These are phyloP conservation scores for Drosophila pandora DNA, from an alignment of 1,140 invertebrate species.

Conservation along the genomic window DNA sequence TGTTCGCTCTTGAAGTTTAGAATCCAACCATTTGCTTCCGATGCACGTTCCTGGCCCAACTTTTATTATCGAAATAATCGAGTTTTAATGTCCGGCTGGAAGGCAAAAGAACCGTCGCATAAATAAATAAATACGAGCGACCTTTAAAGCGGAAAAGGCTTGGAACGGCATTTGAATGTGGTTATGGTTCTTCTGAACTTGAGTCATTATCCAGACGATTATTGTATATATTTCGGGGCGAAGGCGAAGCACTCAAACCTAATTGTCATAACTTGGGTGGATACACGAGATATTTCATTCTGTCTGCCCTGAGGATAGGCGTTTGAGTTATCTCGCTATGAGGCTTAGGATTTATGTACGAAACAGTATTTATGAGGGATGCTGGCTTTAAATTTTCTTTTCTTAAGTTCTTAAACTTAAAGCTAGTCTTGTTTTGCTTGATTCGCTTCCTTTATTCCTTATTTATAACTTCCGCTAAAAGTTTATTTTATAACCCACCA, in stretches of 20 bases:
- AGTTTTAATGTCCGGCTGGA: conserved; percentile 63
- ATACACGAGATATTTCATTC: conserved; percentile 42
- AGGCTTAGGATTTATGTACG: background rate
- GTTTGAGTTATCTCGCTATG: conserved; percentile 15
- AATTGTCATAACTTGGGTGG: conserved; percentile 43
- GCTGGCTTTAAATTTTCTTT: background rate
- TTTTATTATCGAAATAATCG: conserved; percentile 76
- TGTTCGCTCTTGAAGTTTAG: conserved; percentile 24
- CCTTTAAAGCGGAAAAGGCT: conserved; percentile 45
- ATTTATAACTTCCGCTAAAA: conserved; percentile 51
- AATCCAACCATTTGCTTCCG: conserved; percentile 50
- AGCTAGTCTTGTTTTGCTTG: background rate
- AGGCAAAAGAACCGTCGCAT: conserved; percentile 48
- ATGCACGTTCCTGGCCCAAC: conserved; percentile 60
- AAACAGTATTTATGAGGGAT: conserved; percentile 18
- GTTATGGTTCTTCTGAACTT: conserved; percentile 54
- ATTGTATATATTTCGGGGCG: conserved; percentile 13
- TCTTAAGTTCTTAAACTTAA: conserved; percentile 2
- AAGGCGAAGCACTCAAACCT: conserved; percentile 23
- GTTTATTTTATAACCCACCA: conserved; percentile 55
- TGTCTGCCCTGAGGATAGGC: conserved; percentile 14
- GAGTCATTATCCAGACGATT: conserved; percentile 58
- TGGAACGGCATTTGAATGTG: conserved; percentile 51
- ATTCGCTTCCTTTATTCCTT: conserved; percentile 27
- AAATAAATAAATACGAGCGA: conserved; percentile 65